These are phyloP conservation scores for Plumapathes pennacea DNA, from an alignment of 92 coral and sea anemone genomes.

Conservation along the genomic window DNA sequence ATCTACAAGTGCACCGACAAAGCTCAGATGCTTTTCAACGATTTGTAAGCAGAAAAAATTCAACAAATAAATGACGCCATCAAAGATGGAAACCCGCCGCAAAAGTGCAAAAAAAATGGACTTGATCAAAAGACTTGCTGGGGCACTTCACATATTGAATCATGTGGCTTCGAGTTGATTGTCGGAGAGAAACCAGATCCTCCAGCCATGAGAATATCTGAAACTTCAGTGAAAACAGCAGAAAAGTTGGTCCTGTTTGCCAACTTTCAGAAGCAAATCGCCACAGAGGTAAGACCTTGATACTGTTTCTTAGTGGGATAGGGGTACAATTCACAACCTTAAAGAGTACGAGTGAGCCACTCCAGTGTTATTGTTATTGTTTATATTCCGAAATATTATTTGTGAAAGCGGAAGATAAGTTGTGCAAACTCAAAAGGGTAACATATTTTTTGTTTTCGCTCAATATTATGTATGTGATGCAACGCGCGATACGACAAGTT, in stretches of 20 bases:
- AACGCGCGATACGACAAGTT: no score
- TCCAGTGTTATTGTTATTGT: no score
- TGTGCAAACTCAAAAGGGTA: no score
- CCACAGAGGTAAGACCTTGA: slow-evolving; percentile 25
- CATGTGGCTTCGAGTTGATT: slow-evolving; percentile 30
- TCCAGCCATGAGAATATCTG: slow-evolving; percentile 6
- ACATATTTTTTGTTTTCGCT: no score
- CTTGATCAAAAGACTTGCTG: slow-evolving; percentile 42
- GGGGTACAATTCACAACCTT: no score
- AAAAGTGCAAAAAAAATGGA: slow-evolving; percentile 52
- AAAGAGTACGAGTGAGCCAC: no score
- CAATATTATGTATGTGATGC: no score
- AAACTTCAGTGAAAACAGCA: slow-evolving; percentile 11
- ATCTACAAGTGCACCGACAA: slow-evolving; percentile 30
- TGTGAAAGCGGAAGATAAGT: no score
- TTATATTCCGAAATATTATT: neutral
- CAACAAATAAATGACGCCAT: slow-evolving; percentile 47
- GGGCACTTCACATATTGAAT: slow-evolving; percentile 42
- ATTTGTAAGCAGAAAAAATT: slow-evolving; percentile 24
- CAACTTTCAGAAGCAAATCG: slow-evolving; percentile 28
- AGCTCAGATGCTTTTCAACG: slow-evolving; percentile 20
- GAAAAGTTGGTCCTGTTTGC: slow-evolving; percentile 9
- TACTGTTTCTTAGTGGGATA: neutral
- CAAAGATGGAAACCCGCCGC: slow-evolving; percentile 47
- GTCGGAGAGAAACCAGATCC: slow-evolving; percentile 30